A percentile compares a stretch with the other conserved stretches of the same genome.
Conservation (phyloP, 2,888 invertebrate species). For the Boloria selene region DNA sequence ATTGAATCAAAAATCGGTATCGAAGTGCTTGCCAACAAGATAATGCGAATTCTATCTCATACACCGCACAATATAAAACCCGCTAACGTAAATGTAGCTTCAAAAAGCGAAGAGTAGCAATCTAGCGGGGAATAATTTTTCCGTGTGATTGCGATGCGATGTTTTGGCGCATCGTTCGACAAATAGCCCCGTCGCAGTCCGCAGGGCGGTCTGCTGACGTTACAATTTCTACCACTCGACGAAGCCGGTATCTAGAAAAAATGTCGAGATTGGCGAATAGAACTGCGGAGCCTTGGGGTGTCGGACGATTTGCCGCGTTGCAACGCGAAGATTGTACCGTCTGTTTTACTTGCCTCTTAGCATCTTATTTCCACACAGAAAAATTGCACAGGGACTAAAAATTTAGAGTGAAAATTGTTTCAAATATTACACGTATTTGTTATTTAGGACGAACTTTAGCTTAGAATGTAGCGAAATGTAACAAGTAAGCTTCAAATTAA, state of each 20-base stretch:
- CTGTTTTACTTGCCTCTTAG: conserved; percentile 77
- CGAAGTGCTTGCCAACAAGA: conserved; percentile 73
- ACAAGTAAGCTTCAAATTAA: conserved; percentile 20
- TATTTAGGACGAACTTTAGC: conserved; percentile 21
- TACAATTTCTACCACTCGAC: conserved; percentile 65
- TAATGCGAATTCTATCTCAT: conserved; percentile 73
- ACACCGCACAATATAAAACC: conserved; percentile 69
- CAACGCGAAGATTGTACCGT: conserved; percentile 76
- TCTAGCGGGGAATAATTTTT: conserved; percentile 75
- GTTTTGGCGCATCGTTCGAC: conserved; percentile 80
- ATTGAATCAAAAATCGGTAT: conserved; percentile 69
- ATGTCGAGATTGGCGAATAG: conserved; percentile 74
- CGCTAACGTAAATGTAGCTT: conserved; percentile 71
- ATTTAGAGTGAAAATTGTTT: conserved; percentile 62
- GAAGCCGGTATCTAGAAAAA: conserved; percentile 65
- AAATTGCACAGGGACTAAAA: conserved; percentile 71
- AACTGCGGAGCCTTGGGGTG: conserved; percentile 69
- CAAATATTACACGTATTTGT: conserved; percentile 49
- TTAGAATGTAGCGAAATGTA: conserved; percentile 11
- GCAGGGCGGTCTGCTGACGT: conserved; percentile 73
- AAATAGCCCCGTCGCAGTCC: conserved; percentile 73
- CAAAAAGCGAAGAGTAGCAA: conserved; percentile 73
- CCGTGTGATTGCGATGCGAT: conserved; percentile 76
- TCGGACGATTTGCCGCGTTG: conserved; percentile 75
- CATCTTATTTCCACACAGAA: conserved; percentile 72